Base-by-base conservation (phyloP, 1,140 invertebrate genomes). In the Platyura marginata region DNA sequence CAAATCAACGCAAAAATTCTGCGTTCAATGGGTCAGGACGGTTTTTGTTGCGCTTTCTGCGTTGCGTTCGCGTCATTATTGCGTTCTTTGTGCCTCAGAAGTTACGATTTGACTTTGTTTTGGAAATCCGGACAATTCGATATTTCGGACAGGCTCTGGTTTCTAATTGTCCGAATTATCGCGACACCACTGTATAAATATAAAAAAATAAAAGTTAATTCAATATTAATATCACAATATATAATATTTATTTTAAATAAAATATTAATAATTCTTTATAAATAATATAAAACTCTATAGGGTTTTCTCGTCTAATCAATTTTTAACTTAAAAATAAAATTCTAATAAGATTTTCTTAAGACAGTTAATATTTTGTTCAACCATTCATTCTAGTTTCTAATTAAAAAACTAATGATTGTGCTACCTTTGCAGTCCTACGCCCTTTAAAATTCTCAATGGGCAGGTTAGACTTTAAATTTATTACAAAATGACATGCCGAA, bases 401-500 rank as follows among this genome's bases (percentile, higher is more conserved):
- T 75, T 71, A 74, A 71, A 64, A 69, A 64, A 65, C 69, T 67
- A 75, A 65, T 74, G 58, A 75, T 71, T 74, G 71, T 71, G 71
- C 71, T 75, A 76, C 71, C 71, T 75, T 75, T 61, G 71, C 60
- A 75, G 68, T 74, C 69, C 66, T 63, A 68, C 70, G 62, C 66
- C 69, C 57, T 68, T 76, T 75, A 40, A 44, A 18, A 11, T 21
- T 42, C 11, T 29, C 41, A 42, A 64, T 68, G 70, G 65, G 70
- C 71, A 79, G 72, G 65, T 62, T 57, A 56, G 61, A 76, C 64
- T 62, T 72, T 66, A 64, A 61, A 75, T 68, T 62, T 64, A 59
- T 45, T 47, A 56, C 68, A 62, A 66, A 64, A 71, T 69, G 66
- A 68, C 61, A 78, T 76, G 72, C n/a, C n/a, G n/a, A n/a, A n/a